Evolutionary conservation across 2,888 invertebrate genomes (phyloP).

Genomic region (Thymelicus acteon): DNA sequence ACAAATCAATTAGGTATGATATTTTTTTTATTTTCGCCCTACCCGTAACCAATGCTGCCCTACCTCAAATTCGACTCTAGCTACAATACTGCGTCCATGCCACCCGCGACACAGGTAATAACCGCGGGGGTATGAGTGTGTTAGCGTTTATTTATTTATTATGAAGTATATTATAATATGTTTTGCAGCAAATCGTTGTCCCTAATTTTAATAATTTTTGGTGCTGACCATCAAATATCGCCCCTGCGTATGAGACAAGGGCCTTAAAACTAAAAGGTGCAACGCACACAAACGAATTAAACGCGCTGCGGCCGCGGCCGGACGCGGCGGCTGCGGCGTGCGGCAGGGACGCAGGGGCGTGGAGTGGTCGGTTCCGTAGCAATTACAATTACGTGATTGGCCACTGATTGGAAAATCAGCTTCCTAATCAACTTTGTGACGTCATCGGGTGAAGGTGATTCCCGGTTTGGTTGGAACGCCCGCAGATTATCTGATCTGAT

Average conservation of each 20-base stretch:
- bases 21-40: too few relatives aligned
- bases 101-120: too few relatives aligned
- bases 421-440: conserved; percentile 76
- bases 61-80: too few relatives aligned
- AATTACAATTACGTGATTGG: conserved; percentile 82
- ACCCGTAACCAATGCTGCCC: too few relatives aligned
- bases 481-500: not conserved
- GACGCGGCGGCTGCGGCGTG: conserved; percentile 42
- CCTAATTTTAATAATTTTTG: too few relatives aligned
- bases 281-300: conserved; percentile 42
- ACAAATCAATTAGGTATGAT: too few relatives aligned
- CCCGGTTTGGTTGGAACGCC: conserved; percentile 17
- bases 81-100: too few relatives aligned
- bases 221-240: too few relatives aligned
- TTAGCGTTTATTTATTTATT: too few relatives aligned
- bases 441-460: conserved; percentile 41
- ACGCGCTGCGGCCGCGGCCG: conserved; percentile 38
- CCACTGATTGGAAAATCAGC: conserved; percentile 76
- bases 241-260: not conserved
- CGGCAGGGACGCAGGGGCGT: conserved; percentile 58
- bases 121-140: too few relatives aligned
- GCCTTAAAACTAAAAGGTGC: conserved; percentile 38
- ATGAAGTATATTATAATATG: too few relatives aligned
- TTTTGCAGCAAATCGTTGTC: too few relatives aligned
- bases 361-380: conserved; percentile 76